Conservation (phyloP, 2,113 vertebrate genomes). For the Notothenia coriiceps region DNA sequence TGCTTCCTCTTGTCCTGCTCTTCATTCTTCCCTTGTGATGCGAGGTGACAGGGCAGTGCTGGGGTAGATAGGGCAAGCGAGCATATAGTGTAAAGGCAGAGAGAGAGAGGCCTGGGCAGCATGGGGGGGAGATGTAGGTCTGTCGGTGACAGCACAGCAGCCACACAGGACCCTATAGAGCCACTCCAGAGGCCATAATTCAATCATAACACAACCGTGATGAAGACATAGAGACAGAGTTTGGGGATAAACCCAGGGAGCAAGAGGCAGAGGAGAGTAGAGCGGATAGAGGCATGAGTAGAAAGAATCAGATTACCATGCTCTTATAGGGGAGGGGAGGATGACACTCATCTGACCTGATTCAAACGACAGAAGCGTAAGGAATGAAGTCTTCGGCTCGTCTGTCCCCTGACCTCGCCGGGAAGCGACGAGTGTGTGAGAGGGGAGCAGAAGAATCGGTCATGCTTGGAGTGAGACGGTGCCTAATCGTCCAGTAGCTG, state of each 20-base stretch:
- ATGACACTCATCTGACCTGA: constrained; percentile 81
- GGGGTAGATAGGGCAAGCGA: constrained; percentile 38
- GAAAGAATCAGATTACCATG: constrained; percentile 76
- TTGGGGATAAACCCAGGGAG: constrained; percentile 48
- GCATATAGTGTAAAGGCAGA: constrained; percentile 43
- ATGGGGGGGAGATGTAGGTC: constrained; percentile 36
- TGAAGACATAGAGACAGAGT: constrained; percentile 61
- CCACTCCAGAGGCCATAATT: constrained; percentile 74
- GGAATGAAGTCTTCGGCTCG: constrained; percentile 72
- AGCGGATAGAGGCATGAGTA: constrained; percentile 58
- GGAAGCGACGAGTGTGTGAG: constrained; percentile 51
- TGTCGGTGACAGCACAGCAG: constrained; percentile 65
- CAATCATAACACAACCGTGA: constrained; percentile 74
- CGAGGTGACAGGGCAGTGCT: constrained; percentile 70
- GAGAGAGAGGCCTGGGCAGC: constrained; percentile 29
- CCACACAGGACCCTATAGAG: constrained; percentile 48
- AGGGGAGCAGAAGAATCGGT: constrained; percentile 64
- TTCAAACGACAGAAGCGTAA: constrained; percentile 82
- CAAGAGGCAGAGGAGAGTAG: constrained; percentile 48
- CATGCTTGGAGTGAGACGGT: constrained; percentile 80
- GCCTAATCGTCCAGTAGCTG: constrained; percentile 72
- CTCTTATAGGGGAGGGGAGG: constrained; percentile 60
- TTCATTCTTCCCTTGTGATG: constrained; percentile 58
- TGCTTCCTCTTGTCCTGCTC: constrained; percentile 22
- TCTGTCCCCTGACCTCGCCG: constrained; percentile 71